A percentile compares a stretch with the other conserved stretches of the same genome.
Conservation (phyloP, 2,113 vertebrate genomes). For the Propithecus coquereli region DNA sequence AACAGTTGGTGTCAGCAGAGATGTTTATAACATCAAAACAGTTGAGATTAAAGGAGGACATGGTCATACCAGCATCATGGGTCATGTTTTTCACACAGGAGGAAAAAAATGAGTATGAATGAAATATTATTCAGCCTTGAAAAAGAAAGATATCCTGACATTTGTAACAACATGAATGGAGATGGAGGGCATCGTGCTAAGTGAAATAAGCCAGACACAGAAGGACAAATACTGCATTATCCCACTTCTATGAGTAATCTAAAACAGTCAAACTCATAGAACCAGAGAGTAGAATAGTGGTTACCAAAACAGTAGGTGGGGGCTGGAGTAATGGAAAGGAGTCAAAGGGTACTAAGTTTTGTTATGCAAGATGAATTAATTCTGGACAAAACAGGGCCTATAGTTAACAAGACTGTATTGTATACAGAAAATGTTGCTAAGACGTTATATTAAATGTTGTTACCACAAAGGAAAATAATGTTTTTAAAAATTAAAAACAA, state of each 20-base stretch:
- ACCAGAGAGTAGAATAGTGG: neutral
- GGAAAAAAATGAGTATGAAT: neutral
- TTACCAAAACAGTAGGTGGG: neutral
- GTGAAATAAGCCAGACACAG: neutral
- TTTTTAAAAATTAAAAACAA: neutral
- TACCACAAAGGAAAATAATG: neutral
- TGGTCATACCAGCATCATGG: neutral
- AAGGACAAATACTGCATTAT: neutral
- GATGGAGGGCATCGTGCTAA: neutral
- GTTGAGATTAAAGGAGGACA: slow-evolving; percentile 28
- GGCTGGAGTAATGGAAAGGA: neutral
- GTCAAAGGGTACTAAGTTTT: neutral
- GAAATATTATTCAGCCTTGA: neutral
- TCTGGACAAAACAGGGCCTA: neutral
- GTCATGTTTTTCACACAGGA: neutral
- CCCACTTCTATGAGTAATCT: neutral
- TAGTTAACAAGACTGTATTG: neutral
- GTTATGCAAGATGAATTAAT: neutral
- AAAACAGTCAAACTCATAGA: neutral
- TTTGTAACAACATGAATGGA: neutral
- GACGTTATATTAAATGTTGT: neutral
- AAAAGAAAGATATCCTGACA: neutral
- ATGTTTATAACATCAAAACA: neutral
- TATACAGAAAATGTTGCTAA: neutral
- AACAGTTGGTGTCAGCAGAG: neutral